Conservation (phyloP, 2,888 invertebrate species). For the Ceratothoa steindachneri region DNA sequence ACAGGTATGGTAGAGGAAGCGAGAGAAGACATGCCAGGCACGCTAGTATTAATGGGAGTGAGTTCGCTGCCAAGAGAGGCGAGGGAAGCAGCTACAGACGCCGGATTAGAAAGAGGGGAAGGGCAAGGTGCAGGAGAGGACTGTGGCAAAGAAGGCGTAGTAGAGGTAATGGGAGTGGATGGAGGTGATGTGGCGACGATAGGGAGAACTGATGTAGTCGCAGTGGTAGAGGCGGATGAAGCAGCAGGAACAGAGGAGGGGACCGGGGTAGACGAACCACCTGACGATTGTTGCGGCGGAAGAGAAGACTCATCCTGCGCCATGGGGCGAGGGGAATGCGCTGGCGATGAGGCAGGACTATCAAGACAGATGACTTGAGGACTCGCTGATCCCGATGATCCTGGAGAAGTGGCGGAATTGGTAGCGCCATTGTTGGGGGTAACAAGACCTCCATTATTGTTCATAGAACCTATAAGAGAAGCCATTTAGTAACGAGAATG, state of each 20-base stretch:
- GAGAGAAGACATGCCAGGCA: neutral
- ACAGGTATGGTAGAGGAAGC: neutral
- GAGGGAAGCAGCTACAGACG: neutral
- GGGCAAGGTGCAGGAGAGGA: neutral
- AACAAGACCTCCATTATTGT: constrained; percentile 27
- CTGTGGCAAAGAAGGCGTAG: neutral
- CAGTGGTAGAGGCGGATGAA: constrained; percentile 67
- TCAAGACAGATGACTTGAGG: constrained; percentile 41
- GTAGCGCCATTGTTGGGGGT: constrained; percentile 27
- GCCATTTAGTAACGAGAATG: neutral
- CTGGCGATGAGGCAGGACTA: constrained; percentile 38
- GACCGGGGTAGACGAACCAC: constrained; percentile 64
- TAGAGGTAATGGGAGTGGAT: neutral
- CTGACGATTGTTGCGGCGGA: constrained; percentile 89
- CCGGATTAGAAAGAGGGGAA: neutral
- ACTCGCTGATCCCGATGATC: constrained; percentile 42
- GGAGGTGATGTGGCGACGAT: constrained; percentile 62
- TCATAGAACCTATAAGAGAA: constrained; percentile 25
- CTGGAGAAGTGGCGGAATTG: constrained; percentile 25
- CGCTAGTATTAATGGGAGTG: neutral
- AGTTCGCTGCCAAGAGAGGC: constrained; percentile 1
- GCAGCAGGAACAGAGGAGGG: neutral
- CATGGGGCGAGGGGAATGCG: constrained; percentile 23
- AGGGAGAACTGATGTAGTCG: constrained; percentile 76
- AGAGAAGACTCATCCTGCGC: constrained; percentile 60